Evolutionary conservation across 2,888 invertebrate species (phyloP).

Genomic region (Achlya flavicornis): DNA sequence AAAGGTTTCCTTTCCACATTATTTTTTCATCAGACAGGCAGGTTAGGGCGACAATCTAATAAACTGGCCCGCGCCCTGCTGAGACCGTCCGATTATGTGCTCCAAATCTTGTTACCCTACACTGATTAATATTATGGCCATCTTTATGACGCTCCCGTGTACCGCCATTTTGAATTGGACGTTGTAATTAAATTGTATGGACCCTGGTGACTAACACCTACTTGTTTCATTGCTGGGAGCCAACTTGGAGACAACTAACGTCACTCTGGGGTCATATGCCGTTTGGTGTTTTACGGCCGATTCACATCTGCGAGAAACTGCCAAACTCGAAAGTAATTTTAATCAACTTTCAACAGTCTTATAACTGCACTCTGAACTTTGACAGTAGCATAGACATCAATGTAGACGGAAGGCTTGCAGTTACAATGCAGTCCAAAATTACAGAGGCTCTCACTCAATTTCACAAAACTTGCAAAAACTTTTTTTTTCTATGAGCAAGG

Average conservation of each 20-base stretch:
- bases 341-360: too few relatives aligned
- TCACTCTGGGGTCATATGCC: too few relatives aligned
- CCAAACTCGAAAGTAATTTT: too few relatives aligned
- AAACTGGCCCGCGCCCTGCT: constrained; percentile 74
- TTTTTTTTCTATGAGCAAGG: too few relatives aligned
- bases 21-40: constrained; percentile 47
- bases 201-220: constrained; percentile 15
- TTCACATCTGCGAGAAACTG: too few relatives aligned
- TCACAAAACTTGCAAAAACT: too few relatives aligned
- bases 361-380: too few relatives aligned
- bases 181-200: constrained; percentile 57
- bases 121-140: constrained; percentile 78
- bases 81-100: constrained; percentile 76
- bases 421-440: too few relatives aligned
- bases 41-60: constrained; percentile 82
- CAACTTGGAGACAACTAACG: neutral
- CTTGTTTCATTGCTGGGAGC: neutral
- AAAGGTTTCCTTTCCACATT: constrained; percentile 23
- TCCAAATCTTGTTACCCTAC: constrained; percentile 79
- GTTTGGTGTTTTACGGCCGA: too few relatives aligned
- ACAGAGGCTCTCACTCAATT: too few relatives aligned
- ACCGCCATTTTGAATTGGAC: constrained; percentile 58
- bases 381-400: too few relatives aligned
- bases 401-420: too few relatives aligned
- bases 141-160: constrained; percentile 53